These are phyloP conservation scores for Heliconius melpomene DNA, from an alignment of 1,140 invertebrate species.

Conservation along the genomic window DNA sequence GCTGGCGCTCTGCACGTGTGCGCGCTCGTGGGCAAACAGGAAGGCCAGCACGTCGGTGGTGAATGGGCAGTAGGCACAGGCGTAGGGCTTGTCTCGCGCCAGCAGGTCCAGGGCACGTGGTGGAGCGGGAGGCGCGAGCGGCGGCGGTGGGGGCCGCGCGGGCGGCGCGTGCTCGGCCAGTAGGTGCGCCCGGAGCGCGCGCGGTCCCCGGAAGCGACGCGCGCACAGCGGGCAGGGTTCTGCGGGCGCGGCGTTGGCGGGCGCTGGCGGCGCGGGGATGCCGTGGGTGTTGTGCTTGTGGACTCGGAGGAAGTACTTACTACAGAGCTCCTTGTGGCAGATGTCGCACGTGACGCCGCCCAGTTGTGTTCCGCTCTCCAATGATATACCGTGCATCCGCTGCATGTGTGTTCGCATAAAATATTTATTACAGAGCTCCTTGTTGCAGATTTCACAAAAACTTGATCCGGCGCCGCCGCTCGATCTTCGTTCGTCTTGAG, in stretches of 20 bases:
- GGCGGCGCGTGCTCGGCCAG: conserved; percentile 88
- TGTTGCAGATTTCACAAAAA: conserved; percentile 99
- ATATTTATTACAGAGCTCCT: conserved; percentile 99
- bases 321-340: conserved; percentile 98
- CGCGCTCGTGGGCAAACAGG: conserved; percentile 94
- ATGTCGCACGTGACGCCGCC: conserved; percentile 97
- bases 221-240: conserved; percentile 91
- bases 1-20: conserved; percentile 82
- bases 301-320: conserved; percentile 97
- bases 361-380: conserved; percentile 94
- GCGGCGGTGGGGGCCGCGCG: conserved; percentile 82
- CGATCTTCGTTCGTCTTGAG: conserved; percentile 79
- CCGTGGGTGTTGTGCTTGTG: conserved; percentile 99
- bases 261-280: conserved; percentile 84
- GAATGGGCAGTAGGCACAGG: conserved; percentile 94
- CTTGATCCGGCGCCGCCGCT: conserved; percentile 83
- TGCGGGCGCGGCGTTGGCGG: conserved; percentile 78
- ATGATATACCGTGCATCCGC: conserved; percentile 98
- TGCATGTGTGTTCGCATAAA: conserved; percentile 99
- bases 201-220: conserved; percentile 92
- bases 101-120: conserved; percentile 76
- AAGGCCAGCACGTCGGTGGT: conserved; percentile 94
- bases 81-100: conserved; percentile 86
- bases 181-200: conserved; percentile 94
- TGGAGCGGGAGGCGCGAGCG: conserved; percentile 84